Evolutionary conservation across 2,797 vertebrate species (phyloP).

Genomic region (Artibeus jamaicensis): DNA sequence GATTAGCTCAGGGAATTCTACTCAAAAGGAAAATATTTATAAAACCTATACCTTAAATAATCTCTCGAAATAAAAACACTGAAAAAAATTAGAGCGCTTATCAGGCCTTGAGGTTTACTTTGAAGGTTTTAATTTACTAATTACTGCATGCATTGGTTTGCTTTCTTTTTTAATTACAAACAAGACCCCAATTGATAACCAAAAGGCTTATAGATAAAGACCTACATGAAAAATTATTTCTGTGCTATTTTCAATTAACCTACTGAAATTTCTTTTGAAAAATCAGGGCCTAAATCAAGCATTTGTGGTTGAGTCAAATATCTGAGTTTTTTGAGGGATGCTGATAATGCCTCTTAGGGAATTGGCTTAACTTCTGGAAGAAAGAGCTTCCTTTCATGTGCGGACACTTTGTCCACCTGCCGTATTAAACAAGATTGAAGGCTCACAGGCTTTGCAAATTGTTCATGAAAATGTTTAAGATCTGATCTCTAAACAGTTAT

Average conservation of each 20-base stretch:
- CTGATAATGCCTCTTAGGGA: not conserved
- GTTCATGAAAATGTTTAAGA: not conserved
- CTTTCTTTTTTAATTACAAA: slow-evolving; percentile 55
- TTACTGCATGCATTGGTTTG: slow-evolving; percentile 29
- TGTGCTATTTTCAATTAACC: slow-evolving; percentile 53
- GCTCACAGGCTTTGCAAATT: not conserved
- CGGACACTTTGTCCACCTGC: slow-evolving; percentile 20
- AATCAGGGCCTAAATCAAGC: slow-evolving; percentile 32
- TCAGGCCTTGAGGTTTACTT: slow-evolving; percentile 43
- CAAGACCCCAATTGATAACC: slow-evolving; percentile 41
- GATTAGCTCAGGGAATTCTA: slow-evolving; percentile 67
- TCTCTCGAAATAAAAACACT: slow-evolving; percentile 62
- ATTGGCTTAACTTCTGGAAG: not conserved
- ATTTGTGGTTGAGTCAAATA: slow-evolving; percentile 32
- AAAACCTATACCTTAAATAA: slow-evolving; percentile 67
- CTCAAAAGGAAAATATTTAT: slow-evolving; percentile 54
- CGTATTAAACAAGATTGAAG: not conserved
- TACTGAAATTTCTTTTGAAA: slow-evolving; percentile 48
- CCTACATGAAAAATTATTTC: slow-evolving; percentile 49
- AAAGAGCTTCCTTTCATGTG: not conserved
- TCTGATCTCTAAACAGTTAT: slow-evolving; percentile 23
- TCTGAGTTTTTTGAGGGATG: slow-evolving; percentile 4
- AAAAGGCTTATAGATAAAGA: slow-evolving; percentile 56
- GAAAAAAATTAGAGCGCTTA: slow-evolving; percentile 58
- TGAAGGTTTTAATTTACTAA: slow-evolving; percentile 68